Conservation (phyloP, 2,113 vertebrate species). For the Conger conger region DNA sequence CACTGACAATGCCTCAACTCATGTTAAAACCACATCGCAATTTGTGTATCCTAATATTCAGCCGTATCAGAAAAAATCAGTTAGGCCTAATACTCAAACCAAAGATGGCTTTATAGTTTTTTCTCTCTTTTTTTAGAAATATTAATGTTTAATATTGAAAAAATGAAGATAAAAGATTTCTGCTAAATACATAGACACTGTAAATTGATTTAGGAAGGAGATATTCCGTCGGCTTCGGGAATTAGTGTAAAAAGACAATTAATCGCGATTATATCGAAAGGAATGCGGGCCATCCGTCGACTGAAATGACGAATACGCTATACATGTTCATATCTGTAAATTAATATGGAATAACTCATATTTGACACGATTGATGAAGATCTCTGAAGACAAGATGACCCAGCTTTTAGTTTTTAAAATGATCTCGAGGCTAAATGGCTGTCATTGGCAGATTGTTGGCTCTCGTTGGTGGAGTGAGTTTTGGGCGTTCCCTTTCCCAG, state of each 20-base stretch:
- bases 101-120: background rate
- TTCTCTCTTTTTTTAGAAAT: background rate
- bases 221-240: background rate
- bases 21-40: background rate
- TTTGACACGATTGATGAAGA: background rate
- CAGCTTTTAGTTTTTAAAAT: background rate
- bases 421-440: background rate
- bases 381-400: background rate
- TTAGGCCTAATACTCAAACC: too few species aligned
- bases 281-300: too few species aligned
- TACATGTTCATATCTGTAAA: too few species aligned
- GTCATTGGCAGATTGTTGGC: background rate
- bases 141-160: background rate
- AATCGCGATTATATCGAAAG: too few species aligned
- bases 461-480: background rate
- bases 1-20: background rate
- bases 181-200: too few species aligned
- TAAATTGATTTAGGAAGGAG: background rate
- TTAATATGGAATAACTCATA: background rate
- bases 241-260: background rate
- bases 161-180: too few species aligned
- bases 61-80: too few species aligned
- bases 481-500: background rate
- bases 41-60: too few species aligned
- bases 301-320: too few species aligned